These are phyloP conservation scores for Macrotus californicus DNA, from an alignment of 2,113 vertebrate species.

Conservation along the genomic window DNA sequence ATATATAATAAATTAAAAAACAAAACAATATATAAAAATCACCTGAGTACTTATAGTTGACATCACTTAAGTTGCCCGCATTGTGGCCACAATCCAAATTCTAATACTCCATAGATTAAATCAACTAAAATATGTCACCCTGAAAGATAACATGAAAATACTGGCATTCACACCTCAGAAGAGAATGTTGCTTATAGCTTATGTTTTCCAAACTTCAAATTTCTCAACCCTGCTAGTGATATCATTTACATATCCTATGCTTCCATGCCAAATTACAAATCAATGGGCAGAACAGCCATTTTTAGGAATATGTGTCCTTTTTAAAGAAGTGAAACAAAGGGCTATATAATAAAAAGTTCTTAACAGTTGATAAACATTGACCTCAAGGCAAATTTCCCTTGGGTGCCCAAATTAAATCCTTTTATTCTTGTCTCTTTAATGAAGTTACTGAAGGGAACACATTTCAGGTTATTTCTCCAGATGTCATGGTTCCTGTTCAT, in stretches of 20 bases:
- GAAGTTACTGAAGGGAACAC: constrained; percentile 54
- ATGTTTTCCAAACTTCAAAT: background rate
- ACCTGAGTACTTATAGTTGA: background rate
- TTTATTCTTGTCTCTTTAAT: constrained; percentile 55
- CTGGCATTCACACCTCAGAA: background rate
- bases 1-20: background rate
- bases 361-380: constrained; percentile 68
- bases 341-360: background rate
- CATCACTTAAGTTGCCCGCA: background rate
- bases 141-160: background rate
- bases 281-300: constrained; percentile 17
- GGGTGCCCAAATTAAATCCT: constrained; percentile 39
- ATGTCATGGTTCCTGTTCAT: constrained; percentile 67
- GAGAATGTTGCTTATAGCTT: constrained; percentile 25
- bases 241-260: constrained; percentile 35
- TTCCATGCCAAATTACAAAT: constrained; percentile 51
- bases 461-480: constrained; percentile 54
- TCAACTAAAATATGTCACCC: background rate
- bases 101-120: background rate
- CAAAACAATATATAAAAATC: background rate
- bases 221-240: background rate
- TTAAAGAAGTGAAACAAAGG: background rate
- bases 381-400: constrained; percentile 58
- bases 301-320: constrained; percentile 2
- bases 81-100: background rate